Conservation (phyloP, 2,797 vertebrate species). For the Peromyscus attwateri region DNA sequence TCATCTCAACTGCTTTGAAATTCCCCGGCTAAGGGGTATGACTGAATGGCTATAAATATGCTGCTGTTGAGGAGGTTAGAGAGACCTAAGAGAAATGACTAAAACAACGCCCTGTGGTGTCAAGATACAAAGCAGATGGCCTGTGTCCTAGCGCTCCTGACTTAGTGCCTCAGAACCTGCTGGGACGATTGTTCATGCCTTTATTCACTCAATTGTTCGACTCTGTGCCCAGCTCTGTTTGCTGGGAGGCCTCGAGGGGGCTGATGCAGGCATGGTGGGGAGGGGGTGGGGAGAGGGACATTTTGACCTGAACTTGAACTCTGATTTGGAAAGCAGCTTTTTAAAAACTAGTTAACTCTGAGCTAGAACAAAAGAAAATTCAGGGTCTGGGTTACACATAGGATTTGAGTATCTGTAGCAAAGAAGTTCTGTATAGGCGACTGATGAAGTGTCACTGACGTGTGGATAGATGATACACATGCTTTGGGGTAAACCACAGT, state of each 20-base stretch:
- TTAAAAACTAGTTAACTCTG: constrained; percentile 40
- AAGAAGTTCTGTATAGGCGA: background rate
- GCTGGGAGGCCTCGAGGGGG: background rate
- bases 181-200: constrained; percentile 51
- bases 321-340: constrained; percentile 58
- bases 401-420: constrained; percentile 10
- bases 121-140: constrained; percentile 73
- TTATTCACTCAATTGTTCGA: constrained; percentile 38
- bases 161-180: constrained; percentile 37
- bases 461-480: background rate
- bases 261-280: background rate
- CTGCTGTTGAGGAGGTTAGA: background rate
- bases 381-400: background rate
- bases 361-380: constrained; percentile 27
- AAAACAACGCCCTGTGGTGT: constrained; percentile 57
- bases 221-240: background rate
- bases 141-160: constrained; percentile 56
- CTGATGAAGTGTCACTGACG: background rate
- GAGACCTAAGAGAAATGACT: constrained; percentile 32
- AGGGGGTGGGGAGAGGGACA: background rate
- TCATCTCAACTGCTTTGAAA: constrained; percentile 27
- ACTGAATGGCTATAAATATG: background rate
- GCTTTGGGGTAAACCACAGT: background rate
- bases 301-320: constrained; percentile 72
- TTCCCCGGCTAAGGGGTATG: constrained; percentile 20